Evolutionary conservation across 2,113 vertebrate species (phyloP).

Genomic region (Callipepla californica): DNA sequence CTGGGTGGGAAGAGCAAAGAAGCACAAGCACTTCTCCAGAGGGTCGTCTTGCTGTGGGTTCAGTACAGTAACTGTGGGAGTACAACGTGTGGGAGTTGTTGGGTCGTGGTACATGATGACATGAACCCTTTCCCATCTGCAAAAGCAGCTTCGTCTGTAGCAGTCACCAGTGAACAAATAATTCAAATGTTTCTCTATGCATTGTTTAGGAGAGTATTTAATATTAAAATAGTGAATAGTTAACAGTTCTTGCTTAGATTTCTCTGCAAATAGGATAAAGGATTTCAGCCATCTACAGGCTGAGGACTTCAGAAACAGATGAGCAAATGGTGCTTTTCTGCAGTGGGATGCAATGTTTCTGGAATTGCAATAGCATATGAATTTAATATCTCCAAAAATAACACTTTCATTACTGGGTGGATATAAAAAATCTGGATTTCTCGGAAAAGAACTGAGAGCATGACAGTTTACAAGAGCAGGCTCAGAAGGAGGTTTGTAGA

Average conservation of each 20-base stretch:
- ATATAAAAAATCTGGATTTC: not conserved
- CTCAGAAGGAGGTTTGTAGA: not conserved
- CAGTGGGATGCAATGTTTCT: not conserved
- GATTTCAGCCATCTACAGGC: not conserved
- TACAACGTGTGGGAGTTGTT: not conserved
- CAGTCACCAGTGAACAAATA: not conserved
- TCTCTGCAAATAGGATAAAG: not conserved
- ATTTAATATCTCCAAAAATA: conserved; percentile 27
- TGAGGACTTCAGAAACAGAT: not conserved
- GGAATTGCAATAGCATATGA: conserved; percentile 20
- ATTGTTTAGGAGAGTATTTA: not conserved
- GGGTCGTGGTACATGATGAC: not conserved
- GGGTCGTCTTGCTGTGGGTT: not conserved
- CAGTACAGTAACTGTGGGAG: not conserved
- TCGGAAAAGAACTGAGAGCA: not conserved
- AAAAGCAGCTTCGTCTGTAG: not conserved
- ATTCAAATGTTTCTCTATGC: not conserved
- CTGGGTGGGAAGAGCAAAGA: not conserved
- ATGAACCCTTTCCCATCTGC: not conserved
- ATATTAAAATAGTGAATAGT: not conserved
- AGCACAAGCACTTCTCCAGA: accelerated
- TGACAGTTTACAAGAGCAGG: not conserved
- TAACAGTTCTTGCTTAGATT: not conserved
- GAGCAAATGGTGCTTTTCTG: conserved; percentile 1
- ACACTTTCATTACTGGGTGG: not conserved